Conservation (phyloP, 2,113 vertebrate genomes). For the Mesocricetus auratus region DNA sequence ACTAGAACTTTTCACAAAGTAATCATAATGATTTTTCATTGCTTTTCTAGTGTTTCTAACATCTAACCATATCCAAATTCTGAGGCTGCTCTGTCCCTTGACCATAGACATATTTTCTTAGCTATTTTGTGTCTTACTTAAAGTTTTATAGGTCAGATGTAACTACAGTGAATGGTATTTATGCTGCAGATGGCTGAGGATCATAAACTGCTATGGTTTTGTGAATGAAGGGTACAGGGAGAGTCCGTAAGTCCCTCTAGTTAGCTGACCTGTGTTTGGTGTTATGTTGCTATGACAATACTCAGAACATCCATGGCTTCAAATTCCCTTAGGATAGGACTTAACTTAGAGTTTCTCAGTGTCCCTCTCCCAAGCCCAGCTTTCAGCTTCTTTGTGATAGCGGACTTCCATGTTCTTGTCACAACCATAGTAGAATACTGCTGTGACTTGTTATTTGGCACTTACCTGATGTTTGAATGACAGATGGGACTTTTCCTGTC, state of each 20-base stretch:
- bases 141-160: not conserved
- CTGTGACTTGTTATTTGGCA: not conserved
- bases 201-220: not conserved
- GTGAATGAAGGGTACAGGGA: no score
- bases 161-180: not conserved
- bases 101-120: not conserved
- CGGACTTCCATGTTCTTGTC: not conserved
- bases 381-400: not conserved
- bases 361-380: not conserved
- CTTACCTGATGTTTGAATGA: not conserved
- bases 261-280: not conserved
- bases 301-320: not conserved
- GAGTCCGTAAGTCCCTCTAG: not conserved
- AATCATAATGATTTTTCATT: not conserved
- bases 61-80: not conserved
- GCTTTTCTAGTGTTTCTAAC: not conserved
- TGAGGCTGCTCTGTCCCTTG: not conserved
- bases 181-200: not conserved
- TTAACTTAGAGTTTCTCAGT: not conserved
- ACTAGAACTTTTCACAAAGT: not conserved
- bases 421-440: not conserved
- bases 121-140: not conserved
- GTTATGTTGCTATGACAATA: not conserved
- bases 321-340: not conserved
- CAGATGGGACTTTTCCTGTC: not conserved